phyloP scores from a whole-genome alignment of 2,797 vertebrate genomes.

The Anomalospiza imberbis region DNA sequence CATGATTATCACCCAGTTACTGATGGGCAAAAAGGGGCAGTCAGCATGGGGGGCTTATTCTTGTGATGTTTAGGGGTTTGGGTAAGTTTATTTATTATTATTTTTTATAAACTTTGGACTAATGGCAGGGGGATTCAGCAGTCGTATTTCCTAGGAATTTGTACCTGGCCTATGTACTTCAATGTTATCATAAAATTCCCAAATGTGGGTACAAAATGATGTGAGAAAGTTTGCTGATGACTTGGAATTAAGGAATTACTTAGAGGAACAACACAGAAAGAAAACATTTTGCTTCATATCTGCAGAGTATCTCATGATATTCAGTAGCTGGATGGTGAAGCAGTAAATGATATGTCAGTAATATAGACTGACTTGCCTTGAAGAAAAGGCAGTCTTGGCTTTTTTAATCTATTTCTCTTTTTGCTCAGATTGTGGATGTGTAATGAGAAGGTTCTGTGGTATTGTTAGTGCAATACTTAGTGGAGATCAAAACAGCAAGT shows the following conservation, averaged over 20 bases:
- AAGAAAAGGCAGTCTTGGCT: not conserved
- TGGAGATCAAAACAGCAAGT: not conserved
- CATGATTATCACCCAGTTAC: not conserved
- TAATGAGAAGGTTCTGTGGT: not conserved
- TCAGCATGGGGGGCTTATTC: not conserved
- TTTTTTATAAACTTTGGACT: not conserved
- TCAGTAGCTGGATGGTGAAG: not conserved
- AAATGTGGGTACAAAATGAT: not conserved
- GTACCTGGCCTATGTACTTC: not conserved
- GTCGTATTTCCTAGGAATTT: not conserved
- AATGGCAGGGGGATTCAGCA: not conserved
- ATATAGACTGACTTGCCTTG: not conserved
- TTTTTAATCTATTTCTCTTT: not conserved
- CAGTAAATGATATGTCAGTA: not conserved
- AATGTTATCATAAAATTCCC: not conserved
- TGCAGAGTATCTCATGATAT: not conserved
- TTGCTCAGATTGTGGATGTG: not conserved
- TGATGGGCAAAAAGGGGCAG: not conserved
- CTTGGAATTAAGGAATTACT: not conserved
- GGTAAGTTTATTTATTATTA: not conserved
- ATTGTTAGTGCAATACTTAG: not conserved
- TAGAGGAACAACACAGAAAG: not conserved
- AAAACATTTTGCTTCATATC: not conserved
- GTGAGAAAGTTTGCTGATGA: not conserved
- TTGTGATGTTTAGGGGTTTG: not conserved